Percentiles rank a stretch among this genome's conserved stretches.
Conservation (phyloP, 2,113 vertebrate species). For the Tenrec ecaudatus region DNA sequence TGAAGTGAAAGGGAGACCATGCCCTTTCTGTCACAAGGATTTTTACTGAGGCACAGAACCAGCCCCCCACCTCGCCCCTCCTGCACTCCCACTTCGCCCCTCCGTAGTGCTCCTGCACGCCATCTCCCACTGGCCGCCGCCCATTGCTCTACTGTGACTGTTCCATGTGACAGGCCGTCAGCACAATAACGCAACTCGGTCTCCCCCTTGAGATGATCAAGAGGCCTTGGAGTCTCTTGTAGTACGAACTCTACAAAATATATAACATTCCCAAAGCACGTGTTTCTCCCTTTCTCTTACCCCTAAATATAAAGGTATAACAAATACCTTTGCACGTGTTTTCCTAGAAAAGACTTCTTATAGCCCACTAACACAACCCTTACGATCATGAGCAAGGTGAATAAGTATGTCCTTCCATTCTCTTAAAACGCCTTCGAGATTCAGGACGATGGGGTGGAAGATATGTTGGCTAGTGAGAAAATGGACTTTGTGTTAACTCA, state of each 20-base stretch:
- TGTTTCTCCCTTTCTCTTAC: constrained; percentile 50
- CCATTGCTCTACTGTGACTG: constrained; percentile 54
- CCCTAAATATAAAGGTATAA: constrained; percentile 47
- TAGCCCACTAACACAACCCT: not conserved
- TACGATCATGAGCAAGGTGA: not conserved
- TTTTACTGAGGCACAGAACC: not conserved
- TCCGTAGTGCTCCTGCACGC: not conserved
- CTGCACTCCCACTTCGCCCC: accelerated
- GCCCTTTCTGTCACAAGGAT: accelerated
- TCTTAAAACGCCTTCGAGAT: not conserved
- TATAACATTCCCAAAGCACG: constrained; percentile 66
- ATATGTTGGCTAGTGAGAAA: not conserved
- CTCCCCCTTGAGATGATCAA: constrained; percentile 70
- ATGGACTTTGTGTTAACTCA: not conserved
- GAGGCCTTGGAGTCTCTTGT: constrained; percentile 57
- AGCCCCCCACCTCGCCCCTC: not conserved
- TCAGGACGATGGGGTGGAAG: not conserved
- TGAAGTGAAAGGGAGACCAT: not conserved
- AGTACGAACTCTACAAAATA: constrained; percentile 59
- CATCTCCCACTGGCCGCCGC: constrained; percentile 21
- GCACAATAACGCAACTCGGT: constrained; percentile 59
- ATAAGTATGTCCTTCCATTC: not conserved
- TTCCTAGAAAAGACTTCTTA: constrained; percentile 7
- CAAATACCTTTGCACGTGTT: not conserved
- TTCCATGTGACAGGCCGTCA: constrained; percentile 54